Conservation (phyloP, 1,140 invertebrate genomes). For the Aphis gossypii region DNA sequence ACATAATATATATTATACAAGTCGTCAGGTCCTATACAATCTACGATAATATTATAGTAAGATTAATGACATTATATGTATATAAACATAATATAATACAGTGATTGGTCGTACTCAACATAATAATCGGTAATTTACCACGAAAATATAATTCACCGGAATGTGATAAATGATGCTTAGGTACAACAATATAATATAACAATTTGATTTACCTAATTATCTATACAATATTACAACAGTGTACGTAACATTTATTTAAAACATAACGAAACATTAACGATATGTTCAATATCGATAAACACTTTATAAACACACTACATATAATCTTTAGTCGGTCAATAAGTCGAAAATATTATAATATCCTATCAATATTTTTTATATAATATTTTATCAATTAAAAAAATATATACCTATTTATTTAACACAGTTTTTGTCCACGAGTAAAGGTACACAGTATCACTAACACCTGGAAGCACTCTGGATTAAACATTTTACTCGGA, state of each 20-base stretch:
- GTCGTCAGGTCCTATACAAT: neutral
- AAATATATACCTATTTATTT: neutral
- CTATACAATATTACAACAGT: neutral
- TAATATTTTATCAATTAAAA: neutral
- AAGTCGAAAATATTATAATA: neutral
- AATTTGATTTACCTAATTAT: neutral
- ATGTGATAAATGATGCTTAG: neutral
- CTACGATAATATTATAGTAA: neutral
- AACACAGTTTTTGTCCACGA: conserved; percentile 31
- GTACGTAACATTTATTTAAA: neutral
- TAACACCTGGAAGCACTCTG: conserved; percentile 50
- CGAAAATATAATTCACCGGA: neutral
- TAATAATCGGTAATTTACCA: neutral
- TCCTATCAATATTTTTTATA: neutral
- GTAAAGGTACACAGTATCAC: conserved; percentile 33
- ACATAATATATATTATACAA: neutral
- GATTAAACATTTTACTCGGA: conserved; percentile 37
- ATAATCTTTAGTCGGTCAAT: neutral
- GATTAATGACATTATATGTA: neutral
- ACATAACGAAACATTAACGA: neutral
- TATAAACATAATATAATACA: neutral
- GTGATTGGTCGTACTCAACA: neutral
- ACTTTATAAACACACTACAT: neutral
- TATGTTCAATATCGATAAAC: conserved; percentile 24
- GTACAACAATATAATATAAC: neutral